Evolutionary conservation across 2,888 invertebrate species (phyloP), one percentile per base, ranked within the genome.

Genomic region (Drosophila meridiana): DNA sequence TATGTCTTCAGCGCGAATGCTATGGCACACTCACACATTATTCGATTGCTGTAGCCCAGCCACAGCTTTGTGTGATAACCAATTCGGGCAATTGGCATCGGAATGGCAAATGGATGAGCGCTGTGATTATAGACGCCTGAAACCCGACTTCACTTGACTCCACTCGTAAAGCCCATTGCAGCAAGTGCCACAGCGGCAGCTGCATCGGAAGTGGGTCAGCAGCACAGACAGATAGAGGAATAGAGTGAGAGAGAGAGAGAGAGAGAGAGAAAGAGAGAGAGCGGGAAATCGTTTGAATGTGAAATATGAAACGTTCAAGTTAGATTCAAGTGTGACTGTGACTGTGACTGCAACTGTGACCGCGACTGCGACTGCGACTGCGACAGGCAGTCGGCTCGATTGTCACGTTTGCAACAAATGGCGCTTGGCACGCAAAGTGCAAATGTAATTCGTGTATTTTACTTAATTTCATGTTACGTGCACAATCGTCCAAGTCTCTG

Each of bases 371-470:
- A 58, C 66, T 57, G 55, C 30, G 38, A 64, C 61, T 55, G 47
- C n/a, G 48, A 52, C 61, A 55, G 52, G 28, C 48, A 67, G 58
- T 69, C 65, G 80, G 65, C 76, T 65, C 80, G 84, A 87, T 84
- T 86, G 86, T 89, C 89, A 86, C 86, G 86, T 89, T 89, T 86
- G 89, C 89, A 89, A 84, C 87, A 89, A 86, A 86, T 89, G 86
- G 89, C 82, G 86, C 86, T 82, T 87, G 85, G 82, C 89, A 86
- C 86, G 86, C 89, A 86, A 86, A 86, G 86, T 87, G 89, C 87
- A 89, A 89, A 89, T 86, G 89, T 89, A 84, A 89, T 86, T 89
- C 86, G 89, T 89, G 89, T 86, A 86, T 86, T 86, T 86, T 89
- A 86, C 89, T 86, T 86, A 89, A 86, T 86, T 89, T 89, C 84